phyloP scores from a whole-genome alignment of 1,140 invertebrate genomes.

The Caenorhabditis remanei region DNA sequence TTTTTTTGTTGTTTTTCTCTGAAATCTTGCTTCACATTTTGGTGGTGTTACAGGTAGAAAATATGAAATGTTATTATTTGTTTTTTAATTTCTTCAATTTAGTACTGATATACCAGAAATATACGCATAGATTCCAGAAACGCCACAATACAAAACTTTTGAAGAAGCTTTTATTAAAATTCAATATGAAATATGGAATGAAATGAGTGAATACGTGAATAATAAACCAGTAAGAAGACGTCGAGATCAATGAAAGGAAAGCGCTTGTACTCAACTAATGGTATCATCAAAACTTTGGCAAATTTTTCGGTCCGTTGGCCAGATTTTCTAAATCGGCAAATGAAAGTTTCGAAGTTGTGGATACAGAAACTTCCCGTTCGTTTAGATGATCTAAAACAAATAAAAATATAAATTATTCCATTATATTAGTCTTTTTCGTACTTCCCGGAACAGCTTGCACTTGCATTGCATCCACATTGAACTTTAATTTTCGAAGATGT shows the following conservation, averaged over 20 bases:
- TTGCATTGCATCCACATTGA: constrained; percentile 61
- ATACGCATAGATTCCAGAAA: no score
- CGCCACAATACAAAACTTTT: no score
- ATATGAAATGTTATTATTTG: no score
- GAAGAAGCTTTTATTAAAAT: no score
- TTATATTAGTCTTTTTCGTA: not conserved
- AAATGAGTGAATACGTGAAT: constrained; percentile 33
- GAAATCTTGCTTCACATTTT: not conserved
- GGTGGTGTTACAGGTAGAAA: no score
- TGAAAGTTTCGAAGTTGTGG: constrained; percentile 45
- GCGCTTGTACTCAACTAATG: constrained; percentile 10
- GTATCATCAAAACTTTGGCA: constrained; percentile 41
- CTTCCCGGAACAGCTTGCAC: constrained; percentile 46
- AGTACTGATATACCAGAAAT: no score
- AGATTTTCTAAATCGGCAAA: constrained; percentile 42
- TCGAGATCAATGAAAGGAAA: constrained; percentile 45
- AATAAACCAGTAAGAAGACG: constrained; percentile 16
- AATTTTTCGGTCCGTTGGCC: constrained; percentile 21
- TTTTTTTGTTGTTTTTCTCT: not conserved
- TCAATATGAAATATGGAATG: constrained; percentile 3
- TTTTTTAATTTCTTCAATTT: no score
- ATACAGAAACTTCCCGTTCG: constrained; percentile 36
- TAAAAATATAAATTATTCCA: not conserved
- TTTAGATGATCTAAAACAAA: constrained; percentile 41
- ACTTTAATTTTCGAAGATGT: constrained; percentile 63